Base-by-base conservation (phyloP, 2,888 invertebrate genomes). In the Tenodera sinensis region DNA sequence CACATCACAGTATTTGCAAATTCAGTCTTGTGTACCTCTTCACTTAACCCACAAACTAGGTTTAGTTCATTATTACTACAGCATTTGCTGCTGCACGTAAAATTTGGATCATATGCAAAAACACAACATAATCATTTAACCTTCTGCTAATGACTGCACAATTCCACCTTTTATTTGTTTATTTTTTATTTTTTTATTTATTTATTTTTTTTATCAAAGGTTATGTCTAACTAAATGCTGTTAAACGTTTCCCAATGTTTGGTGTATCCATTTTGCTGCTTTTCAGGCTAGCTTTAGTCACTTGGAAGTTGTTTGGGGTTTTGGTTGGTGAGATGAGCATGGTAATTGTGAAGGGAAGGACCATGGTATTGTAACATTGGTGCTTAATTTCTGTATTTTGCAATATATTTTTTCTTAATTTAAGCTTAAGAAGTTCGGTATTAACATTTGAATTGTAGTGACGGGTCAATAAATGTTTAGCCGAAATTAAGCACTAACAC, bases 251-350 rank as follows among this genome's bases (percentile, higher is more conserved):
- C 82, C 83, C 83, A 42, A 27, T 87, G 87, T 87, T 87, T 87
- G 86, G 82, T 83, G 87, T 87, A 81, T 87, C 28, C 30, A 87
- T 30, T 86, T 71, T 71, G 54, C 87, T 87, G 87, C 87, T 87
- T 28, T 86, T 71, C 82, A 87, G 83, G 87, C 82, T 82, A 83
- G 87, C 83, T 87, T 71, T 87, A 83, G 83, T 87, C 83, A 87
- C 20, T 87, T 87, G 83, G 54, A 87, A 87, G 87, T 87, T 83
- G 83, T 83, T 87, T 87, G 87, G 87, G 87, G 34, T 87, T 84
- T 87, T 87, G 87, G 83, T 87, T 87, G 87, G 87, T 87, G 87
- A 87, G 30, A 71, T 87, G 87, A 87, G 87, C 87, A 87, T 87
- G 87, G 87, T 87, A 87, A 25, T 87, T 87, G 87, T 87, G 82